phyloP scores from a whole-genome alignment of 2,113 vertebrate genomes.

The Cyanoderma ruficeps region DNA sequence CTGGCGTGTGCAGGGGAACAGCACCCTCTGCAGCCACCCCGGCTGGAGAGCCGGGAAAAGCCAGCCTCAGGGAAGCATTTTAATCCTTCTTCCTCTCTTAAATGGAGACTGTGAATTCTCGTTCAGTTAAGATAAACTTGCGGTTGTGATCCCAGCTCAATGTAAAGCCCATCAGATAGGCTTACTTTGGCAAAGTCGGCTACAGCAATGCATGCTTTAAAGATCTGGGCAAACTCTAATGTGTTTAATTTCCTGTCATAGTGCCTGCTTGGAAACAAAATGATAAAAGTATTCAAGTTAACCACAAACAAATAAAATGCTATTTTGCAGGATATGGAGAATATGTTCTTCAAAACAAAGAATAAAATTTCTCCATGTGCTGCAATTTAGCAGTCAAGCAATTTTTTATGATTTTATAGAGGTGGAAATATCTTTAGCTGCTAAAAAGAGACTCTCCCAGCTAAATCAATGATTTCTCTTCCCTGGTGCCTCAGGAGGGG shows the following conservation, averaged over 20 bases:
- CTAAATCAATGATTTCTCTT: not conserved
- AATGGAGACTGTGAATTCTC: accelerated
- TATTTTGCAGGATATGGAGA: not conserved
- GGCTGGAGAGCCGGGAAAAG: accelerated
- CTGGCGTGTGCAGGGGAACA: not conserved
- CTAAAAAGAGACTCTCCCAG: not conserved
- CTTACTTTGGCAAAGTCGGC: not conserved
- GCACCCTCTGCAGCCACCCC: constrained; percentile 53
- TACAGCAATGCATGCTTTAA: not conserved
- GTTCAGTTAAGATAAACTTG: not conserved
- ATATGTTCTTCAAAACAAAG: not conserved
- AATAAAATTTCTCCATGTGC: not conserved
- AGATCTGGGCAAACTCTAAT: not conserved
- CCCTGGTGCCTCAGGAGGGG: accelerated
- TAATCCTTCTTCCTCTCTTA: accelerated
- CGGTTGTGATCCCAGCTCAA: not conserved
- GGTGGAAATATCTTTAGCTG: not conserved
- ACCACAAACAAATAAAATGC: not conserved
- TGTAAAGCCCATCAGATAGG: too few species aligned
- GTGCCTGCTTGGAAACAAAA: not conserved
- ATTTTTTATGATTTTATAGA: not conserved
- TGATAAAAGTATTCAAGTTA: not conserved
- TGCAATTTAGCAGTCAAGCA: not conserved
- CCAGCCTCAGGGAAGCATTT: accelerated
- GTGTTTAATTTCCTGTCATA: not conserved